Percentiles rank a stretch among this genome's conserved stretches.
phyloP scores from a whole-genome alignment of 2,113 vertebrate species.

The Phrynosoma platyrhinos region DNA sequence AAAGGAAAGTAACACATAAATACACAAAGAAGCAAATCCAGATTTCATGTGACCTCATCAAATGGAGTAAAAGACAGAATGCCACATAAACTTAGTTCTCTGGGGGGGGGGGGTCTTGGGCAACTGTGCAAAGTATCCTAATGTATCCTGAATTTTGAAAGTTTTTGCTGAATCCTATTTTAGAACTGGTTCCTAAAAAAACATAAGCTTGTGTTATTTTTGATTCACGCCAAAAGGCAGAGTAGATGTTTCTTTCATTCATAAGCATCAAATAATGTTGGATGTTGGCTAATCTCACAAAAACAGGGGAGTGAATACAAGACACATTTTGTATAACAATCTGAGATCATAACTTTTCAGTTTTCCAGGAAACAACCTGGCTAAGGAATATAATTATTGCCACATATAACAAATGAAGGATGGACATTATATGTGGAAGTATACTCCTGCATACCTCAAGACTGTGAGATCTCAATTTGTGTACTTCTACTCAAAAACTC shows the following conservation, averaged over 20 bases:
- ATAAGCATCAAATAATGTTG: no score
- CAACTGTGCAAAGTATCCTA: conserved; percentile 43
- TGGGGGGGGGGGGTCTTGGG: no score
- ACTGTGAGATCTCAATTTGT: not conserved
- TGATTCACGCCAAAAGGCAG: not conserved
- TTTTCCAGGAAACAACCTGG: no score
- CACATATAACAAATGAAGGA: no score
- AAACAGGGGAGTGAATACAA: no score
- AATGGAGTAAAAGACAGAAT: conserved; percentile 56
- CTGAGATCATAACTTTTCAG: no score
- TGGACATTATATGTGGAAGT: not conserved
- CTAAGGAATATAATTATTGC: no score
- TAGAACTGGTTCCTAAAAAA: conserved; percentile 26
- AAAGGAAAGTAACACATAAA: conserved; percentile 67
- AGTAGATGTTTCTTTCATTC: no score
- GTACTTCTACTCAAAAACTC: not conserved
- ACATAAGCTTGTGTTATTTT: conserved; percentile 23
- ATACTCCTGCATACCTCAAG: not conserved
- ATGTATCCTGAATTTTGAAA: conserved; percentile 43
- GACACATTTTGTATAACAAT: no score
- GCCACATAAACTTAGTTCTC: conserved; percentile 44
- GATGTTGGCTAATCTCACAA: no score
- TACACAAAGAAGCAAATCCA: conserved; percentile 67
- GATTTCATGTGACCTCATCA: conserved; percentile 61
- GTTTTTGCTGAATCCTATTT: fast-evolving